Base-by-base conservation (phyloP, 2,888 invertebrate genomes). In the Encarsia formosa region DNA sequence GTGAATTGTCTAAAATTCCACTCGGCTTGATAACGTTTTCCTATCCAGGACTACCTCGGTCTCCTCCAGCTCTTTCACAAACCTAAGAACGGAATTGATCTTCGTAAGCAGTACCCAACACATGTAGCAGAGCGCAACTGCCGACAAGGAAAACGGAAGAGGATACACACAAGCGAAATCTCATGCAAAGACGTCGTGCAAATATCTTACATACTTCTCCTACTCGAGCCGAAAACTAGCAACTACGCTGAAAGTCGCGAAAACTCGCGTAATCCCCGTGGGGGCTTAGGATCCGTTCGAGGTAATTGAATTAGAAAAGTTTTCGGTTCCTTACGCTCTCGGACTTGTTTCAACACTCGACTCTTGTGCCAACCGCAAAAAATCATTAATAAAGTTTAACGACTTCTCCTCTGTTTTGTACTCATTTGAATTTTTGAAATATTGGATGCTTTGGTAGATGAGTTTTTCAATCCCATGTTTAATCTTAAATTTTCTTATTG, bases 251-350 rank as follows among this genome's bases (percentile, higher is more conserved):
- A 40, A 52, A 41, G 32, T 52, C 48, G 52, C 52, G 49, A 48
- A 55, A 55, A 50, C 51, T 55, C 48, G 32, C 23, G 52, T 52
- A 55, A 55, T 55, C 49, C 52, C 31, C 31, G 15, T 16, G 39
- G 46, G 22, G 42, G 41, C 42, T 55, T 55, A 55, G 55, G n/a
- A 42, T 52, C 40, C 46, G 13, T 23, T n/a, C 13, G 29, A 31
- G 1, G 35, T 39, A 56, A 56, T 56, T 56, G 52, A 56, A 56
- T 56, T 56, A 52, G 52, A 52, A 52, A 56, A 56, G 49, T 56
- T 56, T 56, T 47, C 35, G 24, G 46, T 34, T 49, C 39, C 49
- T 35, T 49, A 38, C 48, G 54, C 32, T 26, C 11, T n/a, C n/a
- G n/a, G n/a, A n/a, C n/a, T n/a, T n/a, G n/a, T n/a, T n/a, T n/a